Evolutionary conservation across 2,113 vertebrate genomes (phyloP).

Genomic region (Saccopteryx bilineata): DNA sequence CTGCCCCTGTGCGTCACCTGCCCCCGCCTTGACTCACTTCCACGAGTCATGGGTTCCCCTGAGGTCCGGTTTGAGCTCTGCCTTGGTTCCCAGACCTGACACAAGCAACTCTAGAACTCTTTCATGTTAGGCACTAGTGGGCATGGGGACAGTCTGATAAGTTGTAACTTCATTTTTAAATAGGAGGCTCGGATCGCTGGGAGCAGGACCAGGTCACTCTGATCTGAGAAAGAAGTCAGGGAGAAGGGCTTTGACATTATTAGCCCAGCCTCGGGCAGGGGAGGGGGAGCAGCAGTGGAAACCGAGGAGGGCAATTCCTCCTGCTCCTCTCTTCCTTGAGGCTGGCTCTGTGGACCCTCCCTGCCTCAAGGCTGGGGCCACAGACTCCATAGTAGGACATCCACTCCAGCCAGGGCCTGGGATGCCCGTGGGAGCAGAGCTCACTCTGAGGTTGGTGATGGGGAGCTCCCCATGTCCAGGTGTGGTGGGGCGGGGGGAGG

Average conservation of each 20-base stretch:
- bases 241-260: not conserved
- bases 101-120: not conserved
- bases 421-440: not conserved
- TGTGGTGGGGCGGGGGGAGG: not conserved
- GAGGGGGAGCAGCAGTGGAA: no score
- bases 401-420: not conserved
- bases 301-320: not conserved
- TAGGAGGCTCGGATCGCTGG: not conserved
- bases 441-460: no score
- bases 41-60: not conserved
- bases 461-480: not conserved
- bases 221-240: not conserved
- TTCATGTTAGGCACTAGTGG: not conserved
- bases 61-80: not conserved
- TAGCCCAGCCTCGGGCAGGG: not conserved
- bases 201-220: not conserved
- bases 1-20: fast-evolving
- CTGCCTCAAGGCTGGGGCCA: not conserved
- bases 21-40: not conserved
- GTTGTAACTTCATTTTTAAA: not conserved
- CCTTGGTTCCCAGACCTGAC: not conserved
- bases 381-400: not conserved
- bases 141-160: not conserved
- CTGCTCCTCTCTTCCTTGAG: not conserved
- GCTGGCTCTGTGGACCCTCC: not conserved